phyloP scores from a whole-genome alignment of 2,888 invertebrate species.

The Chironomus tentans region DNA sequence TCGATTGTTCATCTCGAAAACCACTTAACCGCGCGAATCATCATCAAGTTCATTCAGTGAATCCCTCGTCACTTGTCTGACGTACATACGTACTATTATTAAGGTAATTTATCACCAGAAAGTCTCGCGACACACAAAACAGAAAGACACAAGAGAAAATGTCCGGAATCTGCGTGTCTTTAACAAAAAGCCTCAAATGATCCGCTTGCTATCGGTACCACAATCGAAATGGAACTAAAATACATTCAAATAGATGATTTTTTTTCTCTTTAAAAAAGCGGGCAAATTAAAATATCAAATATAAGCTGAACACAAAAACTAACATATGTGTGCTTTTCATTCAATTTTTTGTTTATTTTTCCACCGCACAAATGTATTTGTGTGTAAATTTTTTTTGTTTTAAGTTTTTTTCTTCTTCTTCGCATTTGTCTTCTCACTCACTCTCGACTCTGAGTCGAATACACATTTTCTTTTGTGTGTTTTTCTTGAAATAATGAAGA shows the following conservation, averaged over 20 bases:
- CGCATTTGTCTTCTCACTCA: background rate
- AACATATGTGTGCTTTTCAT: constrained; percentile 11
- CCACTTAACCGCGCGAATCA: too few relatives aligned
- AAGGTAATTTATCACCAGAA: too few relatives aligned
- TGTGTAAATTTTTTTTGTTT: constrained; percentile 12
- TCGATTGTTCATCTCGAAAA: too few relatives aligned
- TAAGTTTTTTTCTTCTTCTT: too few relatives aligned
- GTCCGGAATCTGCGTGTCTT: too few relatives aligned
- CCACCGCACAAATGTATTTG: background rate
- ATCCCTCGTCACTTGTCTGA: too few relatives aligned
- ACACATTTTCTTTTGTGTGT: background rate
- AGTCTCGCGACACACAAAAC: too few relatives aligned
- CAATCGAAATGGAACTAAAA: constrained; percentile 23
- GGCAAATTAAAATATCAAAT: constrained; percentile 25
- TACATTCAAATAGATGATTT: background rate
- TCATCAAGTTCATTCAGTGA: too few relatives aligned
- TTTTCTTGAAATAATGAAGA: background rate
- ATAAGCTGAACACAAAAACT: constrained; percentile 9
- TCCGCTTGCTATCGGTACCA: constrained; percentile 1
- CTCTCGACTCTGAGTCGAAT: too few relatives aligned
- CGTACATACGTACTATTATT: too few relatives aligned
- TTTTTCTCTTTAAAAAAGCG: background rate
- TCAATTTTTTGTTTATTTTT: constrained; percentile 13
- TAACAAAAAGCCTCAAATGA: too few relatives aligned
- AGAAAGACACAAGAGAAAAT: too few relatives aligned